Evolutionary conservation across 2,888 invertebrate genomes (phyloP).

Genomic region (Stenotaenia linearis): DNA sequence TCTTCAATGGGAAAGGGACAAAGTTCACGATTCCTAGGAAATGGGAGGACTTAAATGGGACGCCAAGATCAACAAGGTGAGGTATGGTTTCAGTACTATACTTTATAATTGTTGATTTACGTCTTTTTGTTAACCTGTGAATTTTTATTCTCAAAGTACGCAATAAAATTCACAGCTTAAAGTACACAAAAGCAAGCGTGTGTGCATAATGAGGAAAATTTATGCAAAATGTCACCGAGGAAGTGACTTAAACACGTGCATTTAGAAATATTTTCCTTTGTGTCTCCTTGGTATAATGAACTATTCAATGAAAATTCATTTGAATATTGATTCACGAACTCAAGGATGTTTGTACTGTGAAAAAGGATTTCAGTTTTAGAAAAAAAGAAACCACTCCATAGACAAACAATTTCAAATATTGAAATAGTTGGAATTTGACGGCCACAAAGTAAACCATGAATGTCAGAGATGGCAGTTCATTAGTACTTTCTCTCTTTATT

Average conservation of each 20-base stretch:
- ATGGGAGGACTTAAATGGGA: neutral
- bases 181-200: no score
- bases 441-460: neutral
- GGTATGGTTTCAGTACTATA: neutral
- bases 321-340: neutral
- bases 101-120: neutral
- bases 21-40: constrained; percentile 11
- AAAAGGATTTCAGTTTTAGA: neutral
- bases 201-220: neutral
- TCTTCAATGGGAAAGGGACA: neutral
- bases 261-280: neutral
- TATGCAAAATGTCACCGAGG: neutral
- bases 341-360: neutral
- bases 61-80: constrained; percentile 19
- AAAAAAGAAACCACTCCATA: neutral
- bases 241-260: neutral
- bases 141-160: neutral
- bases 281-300: neutral
- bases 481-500: neutral
- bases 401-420: neutral
- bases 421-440: no score
- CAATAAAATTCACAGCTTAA: neutral
- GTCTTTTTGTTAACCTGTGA: neutral
- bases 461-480: no score
- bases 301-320: neutral